phyloP scores from a whole-genome alignment of 2,888 invertebrate genomes.

The Conomelus anceps region DNA sequence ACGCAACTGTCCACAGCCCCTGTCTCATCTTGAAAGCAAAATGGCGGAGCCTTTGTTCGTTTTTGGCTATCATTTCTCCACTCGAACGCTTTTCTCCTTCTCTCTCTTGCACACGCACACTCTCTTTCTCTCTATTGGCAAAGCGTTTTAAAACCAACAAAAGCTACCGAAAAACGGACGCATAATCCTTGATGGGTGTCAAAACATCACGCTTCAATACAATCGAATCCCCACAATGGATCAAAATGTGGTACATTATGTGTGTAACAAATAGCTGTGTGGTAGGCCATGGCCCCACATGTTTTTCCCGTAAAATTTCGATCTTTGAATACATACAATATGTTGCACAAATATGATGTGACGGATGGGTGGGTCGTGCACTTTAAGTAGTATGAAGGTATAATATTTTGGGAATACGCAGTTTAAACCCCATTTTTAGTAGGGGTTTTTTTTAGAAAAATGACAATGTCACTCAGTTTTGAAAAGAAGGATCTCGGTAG shows the following conservation, averaged over 20 bases:
- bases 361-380: background rate
- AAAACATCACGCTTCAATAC: background rate
- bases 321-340: background rate
- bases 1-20: background rate
- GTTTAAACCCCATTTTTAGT: background rate
- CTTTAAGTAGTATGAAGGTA: background rate
- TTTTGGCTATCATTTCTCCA: background rate
- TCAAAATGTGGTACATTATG: background rate
- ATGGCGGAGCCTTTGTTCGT: background rate
- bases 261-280: background rate
- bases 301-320: background rate
- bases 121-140: background rate
- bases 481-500: background rate
- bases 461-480: background rate
- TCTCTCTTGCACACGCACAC: background rate
- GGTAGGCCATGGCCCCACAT: background rate
- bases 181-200: background rate
- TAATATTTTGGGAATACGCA: background rate
- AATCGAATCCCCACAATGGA: background rate
- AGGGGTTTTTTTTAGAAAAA: background rate
- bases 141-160: background rate
- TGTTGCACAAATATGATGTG: background rate
- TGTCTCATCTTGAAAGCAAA: background rate
- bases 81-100: background rate
- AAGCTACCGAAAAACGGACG: background rate